Conservation (phyloP, 2,797 vertebrate species). For the Chrosomus eos region DNA sequence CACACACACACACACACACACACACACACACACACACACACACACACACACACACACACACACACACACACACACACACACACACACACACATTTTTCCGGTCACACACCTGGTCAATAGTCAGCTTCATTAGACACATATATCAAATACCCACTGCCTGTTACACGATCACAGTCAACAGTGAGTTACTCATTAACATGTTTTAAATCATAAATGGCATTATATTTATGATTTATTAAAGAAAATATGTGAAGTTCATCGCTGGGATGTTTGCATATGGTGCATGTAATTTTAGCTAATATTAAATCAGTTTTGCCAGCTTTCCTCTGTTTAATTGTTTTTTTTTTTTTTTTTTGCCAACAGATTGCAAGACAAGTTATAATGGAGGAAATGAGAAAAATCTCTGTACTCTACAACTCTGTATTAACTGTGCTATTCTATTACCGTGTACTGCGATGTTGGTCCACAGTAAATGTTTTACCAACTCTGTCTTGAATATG, state of each 20-base stretch:
- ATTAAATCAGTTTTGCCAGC: not conserved
- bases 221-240: conserved; percentile 19
- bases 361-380: not conserved
- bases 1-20: conserved; percentile 12
- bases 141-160: conserved; percentile 13
- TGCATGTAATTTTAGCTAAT: not conserved
- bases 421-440: conserved; percentile 17
- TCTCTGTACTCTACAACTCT: no score
- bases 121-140: conserved; percentile 40
- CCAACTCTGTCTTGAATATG: conserved; percentile 55
- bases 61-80: conserved; percentile 16
- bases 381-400: not conserved
- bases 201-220: conserved; percentile 23
- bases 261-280: not conserved
- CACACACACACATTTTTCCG: not conserved
- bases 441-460: conserved; percentile 51
- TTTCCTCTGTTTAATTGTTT: not conserved
- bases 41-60: not conserved
- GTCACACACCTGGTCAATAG: conserved; percentile 49
- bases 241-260: not conserved
- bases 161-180: conserved; percentile 1
- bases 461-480: conserved; percentile 63
- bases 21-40: not conserved
- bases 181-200: conserved; percentile 41
- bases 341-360: not conserved